Evolutionary conservation across 2,797 vertebrate species (phyloP).

Genomic region (Hephaestus fuliginosus): DNA sequence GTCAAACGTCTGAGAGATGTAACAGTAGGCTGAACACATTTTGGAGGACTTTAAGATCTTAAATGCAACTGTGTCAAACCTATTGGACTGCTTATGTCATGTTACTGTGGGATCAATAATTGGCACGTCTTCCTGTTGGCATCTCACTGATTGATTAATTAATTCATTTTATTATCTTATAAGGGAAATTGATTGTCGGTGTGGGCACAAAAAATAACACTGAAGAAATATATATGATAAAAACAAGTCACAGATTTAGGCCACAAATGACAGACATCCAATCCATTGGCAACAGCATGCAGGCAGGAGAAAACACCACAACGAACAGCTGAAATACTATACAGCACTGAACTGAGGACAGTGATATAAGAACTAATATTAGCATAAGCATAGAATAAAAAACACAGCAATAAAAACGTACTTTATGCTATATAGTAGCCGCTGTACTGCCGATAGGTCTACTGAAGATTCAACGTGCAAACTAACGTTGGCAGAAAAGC

Average conservation of each 20-base stretch:
- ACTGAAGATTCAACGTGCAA: background rate
- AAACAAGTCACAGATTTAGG: background rate
- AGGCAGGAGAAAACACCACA: constrained; percentile 1
- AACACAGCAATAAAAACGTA: background rate
- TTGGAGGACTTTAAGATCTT: no score
- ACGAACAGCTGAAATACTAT: background rate
- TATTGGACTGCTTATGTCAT: background rate
- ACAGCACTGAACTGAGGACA: background rate
- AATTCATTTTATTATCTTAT: background rate
- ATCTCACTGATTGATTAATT: background rate
- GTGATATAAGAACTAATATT: background rate
- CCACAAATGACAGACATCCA: background rate
- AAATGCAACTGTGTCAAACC: background rate
- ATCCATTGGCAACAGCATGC: background rate
- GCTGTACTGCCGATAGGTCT: background rate
- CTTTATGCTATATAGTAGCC: background rate
- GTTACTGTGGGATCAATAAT: background rate
- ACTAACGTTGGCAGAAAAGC: background rate
- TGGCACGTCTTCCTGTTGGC: background rate
- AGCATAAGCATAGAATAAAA: background rate
- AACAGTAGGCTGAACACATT: no score
- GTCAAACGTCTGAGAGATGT: background rate
- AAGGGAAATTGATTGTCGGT: background rate
- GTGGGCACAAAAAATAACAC: background rate
- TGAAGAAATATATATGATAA: background rate